Evolutionary conservation across 2,888 invertebrate species (phyloP).

Genomic region (Branchellion lobata): DNA sequence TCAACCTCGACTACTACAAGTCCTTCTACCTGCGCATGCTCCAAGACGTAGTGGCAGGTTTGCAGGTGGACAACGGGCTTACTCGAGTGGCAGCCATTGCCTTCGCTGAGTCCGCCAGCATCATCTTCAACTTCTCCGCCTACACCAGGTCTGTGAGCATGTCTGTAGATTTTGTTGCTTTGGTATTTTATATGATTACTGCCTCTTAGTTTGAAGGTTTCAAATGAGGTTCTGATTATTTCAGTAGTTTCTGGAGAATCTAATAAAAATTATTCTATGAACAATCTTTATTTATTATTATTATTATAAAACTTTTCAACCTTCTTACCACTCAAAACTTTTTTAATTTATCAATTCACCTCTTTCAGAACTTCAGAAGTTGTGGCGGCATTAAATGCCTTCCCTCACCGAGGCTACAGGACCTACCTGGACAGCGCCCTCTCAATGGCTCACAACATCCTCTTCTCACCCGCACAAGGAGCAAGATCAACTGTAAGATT

Average conservation of each 20-base stretch:
- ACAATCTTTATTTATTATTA: too few species aligned
- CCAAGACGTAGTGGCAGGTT: conserved; percentile 40
- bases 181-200: too few species aligned
- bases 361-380: neutral
- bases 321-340: too few species aligned
- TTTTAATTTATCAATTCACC: too few species aligned
- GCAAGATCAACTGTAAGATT: neutral
- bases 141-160: conserved; percentile 32
- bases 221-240: too few species aligned
- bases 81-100: conserved; percentile 44
- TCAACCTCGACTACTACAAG: conserved; percentile 6
- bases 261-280: too few species aligned
- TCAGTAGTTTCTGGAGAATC: too few species aligned
- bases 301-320: too few species aligned
- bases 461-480: neutral
- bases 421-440: conserved; percentile 24
- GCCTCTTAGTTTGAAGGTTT: too few species aligned
- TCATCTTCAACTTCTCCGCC: conserved; percentile 46
- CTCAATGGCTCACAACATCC: neutral
- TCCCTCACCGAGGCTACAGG: conserved; percentile 9
- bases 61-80: conserved; percentile 30
- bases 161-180: neutral
- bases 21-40: conserved; percentile 32
- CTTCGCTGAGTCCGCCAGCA: conserved; percentile 43
- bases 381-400: neutral